phyloP scores from a whole-genome alignment of 2,888 invertebrate species.

The Himalopsyche japonica region DNA sequence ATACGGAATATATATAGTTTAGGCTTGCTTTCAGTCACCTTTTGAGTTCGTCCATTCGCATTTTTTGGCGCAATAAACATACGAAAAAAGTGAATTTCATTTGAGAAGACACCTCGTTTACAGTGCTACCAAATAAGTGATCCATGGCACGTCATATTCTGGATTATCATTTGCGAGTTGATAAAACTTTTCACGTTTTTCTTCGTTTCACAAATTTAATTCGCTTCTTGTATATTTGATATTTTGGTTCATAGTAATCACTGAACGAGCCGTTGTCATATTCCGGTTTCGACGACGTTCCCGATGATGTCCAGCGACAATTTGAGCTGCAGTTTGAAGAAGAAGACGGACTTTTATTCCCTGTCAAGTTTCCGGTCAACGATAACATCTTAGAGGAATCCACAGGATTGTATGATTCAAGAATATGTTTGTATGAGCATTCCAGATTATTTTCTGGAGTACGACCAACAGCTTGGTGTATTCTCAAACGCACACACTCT shows the following conservation, averaged over 20 bases:
- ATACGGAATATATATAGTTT: too few species aligned
- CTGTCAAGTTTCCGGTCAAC: background rate
- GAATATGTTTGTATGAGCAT: slow-evolving; percentile 58
- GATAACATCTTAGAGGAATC: background rate
- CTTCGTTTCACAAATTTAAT: slow-evolving; percentile 35
- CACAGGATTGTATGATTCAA: slow-evolving; percentile 51
- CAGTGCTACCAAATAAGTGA: background rate
- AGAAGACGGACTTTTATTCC: background rate
- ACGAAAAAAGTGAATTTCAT: background rate
- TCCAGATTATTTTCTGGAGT: slow-evolving; percentile 51
- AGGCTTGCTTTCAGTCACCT: too few species aligned
- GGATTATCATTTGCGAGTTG: background rate
- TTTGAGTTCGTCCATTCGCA: background rate
- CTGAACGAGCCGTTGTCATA: slow-evolving; percentile 23
- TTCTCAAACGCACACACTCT: slow-evolving; percentile 54
- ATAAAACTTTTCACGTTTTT: slow-evolving; percentile 14
- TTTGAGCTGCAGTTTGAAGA: slow-evolving; percentile 33
- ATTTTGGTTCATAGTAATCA: slow-evolving; percentile 14
- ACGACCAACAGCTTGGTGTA: slow-evolving; percentile 54
- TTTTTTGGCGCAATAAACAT: background rate
- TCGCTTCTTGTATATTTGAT: slow-evolving; percentile 26
- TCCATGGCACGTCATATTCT: background rate
- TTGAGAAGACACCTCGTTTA: background rate
- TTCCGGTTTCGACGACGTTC: slow-evolving; percentile 25
- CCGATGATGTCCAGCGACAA: slow-evolving; percentile 37